Base-by-base conservation (phyloP, 2,888 invertebrate genomes). In the Cabera pusaria region DNA sequence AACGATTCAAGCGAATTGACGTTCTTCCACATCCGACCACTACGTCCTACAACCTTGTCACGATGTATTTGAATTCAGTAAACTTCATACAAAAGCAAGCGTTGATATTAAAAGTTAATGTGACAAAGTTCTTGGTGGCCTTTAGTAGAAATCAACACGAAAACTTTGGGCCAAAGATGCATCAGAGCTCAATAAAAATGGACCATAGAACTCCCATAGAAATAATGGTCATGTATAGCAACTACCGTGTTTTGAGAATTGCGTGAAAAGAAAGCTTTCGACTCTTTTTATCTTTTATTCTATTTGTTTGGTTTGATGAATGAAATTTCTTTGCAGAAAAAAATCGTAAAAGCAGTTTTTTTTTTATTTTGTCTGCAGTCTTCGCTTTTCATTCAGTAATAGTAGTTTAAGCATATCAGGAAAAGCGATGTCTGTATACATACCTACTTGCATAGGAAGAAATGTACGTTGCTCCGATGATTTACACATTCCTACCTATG, bases 131-230 rank as follows among this genome's bases (percentile, higher is more conserved):
- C 18, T 29, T 5, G 10, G 20, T 23, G 10, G 17, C 4, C 4
- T 14, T 3, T 8, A 20, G 52, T 44, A 52, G 59, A 56, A 65
- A 69, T 72, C 65, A 58, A 73, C 62, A 72, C 69, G 77, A 71
- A 67, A 78, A 79, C 70, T 65, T 53, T 63, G 59, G 56, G 58
- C 60, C 56, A 31, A 22, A 24, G 31, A 44, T 27, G 31, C 22
- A 35, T 41, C 35, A 41, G 12, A 9, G 3, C 16, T 29, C 40
- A 32, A 38, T 29, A 3, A 12, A 32, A n/a, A 14, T 21, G 28
- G 39, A 34, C 33, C 10, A 28, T 24, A 18, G 24, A 25, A 25
- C n/a, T 1, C 16, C 5, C n/a, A 6, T 1, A 9, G 44, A 37
- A 7, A 45, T 39, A 52, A 50, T 27, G 18, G 29, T 20, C 36